A percentile compares a stretch with the other conserved stretches of the same genome.
Conservation (phyloP, 2,113 vertebrate species). For the Rousettus leschenaultii region DNA sequence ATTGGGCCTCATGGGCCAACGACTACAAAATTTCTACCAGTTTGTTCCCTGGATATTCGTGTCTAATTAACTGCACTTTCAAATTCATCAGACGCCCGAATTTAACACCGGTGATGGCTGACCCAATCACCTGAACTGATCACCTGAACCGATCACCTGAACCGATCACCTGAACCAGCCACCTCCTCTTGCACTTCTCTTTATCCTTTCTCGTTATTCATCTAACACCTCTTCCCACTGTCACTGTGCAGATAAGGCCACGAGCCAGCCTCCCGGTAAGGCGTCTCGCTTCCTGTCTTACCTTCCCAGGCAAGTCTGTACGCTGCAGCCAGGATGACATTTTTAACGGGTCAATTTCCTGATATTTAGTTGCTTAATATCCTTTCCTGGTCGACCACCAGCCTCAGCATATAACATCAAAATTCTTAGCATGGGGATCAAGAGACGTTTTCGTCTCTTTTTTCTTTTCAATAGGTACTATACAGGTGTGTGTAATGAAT, state of each 20-base stretch:
- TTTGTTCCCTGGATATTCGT: background rate
- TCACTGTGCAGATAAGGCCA: too few species aligned
- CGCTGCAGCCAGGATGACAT: background rate
- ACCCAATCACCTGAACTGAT: background rate
- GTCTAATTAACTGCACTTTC: background rate
- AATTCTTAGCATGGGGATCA: background rate
- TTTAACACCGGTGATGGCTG: background rate
- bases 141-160: too few species aligned
- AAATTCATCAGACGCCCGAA: background rate
- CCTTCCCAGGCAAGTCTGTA: background rate
- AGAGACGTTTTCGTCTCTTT: background rate
- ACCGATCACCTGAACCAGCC: too few species aligned
- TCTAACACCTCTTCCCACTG: too few species aligned
- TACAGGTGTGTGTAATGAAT: background rate
- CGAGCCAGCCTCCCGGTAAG: background rate
- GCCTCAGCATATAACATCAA: background rate
- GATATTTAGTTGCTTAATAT: background rate
- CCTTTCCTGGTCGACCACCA: background rate
- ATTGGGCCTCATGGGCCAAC: background rate
- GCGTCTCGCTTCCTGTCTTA: background rate
- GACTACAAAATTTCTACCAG: background rate
- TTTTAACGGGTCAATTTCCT: background rate
- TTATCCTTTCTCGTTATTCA: background rate
- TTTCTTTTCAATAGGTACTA: background rate
- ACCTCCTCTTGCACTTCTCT: accelerated